Base-by-base conservation (phyloP, 2,113 vertebrate genomes). In the Copsychus sechellarum region DNA sequence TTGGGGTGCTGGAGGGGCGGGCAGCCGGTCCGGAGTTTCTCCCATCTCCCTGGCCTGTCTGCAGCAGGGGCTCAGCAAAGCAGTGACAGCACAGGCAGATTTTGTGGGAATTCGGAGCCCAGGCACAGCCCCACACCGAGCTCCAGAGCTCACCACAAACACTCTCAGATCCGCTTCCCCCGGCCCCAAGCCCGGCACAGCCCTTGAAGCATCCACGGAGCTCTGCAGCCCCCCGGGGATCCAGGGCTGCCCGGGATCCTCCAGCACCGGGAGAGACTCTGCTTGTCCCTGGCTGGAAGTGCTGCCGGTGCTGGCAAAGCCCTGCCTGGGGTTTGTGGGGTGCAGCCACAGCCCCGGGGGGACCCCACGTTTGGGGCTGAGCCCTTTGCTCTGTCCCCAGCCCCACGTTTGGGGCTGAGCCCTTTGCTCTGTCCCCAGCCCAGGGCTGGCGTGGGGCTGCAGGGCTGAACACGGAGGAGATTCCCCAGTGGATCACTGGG, bases 91-190 rank as follows among this genome's bases (percentile, higher is more conserved):
- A 33, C 8, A 9, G 79, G 29, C 45, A 38, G 50, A 14, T 22
- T 33, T 7, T 7, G 14, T 8, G 34, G 64, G 65, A 56, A 25
- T 69, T 36, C n/a, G 12, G 54, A 81, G 64, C 28, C 14, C 12
- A 36, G 36, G 42, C 45, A 38, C 65, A 62, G n/a, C 16, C 11
- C 45, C 50, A 10, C 17, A 9, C 10, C 0, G 0, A 67, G 28
- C 45, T 42, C 34, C 67, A 50, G 57, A 69, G 48, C 50, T 92
- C 78, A 20, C 19, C 66, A 53, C 50, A 28, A 88, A 28, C 33
- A 14, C 25, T 51, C n/a, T 14, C 33, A 71, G 60, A 14, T 18
- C 26, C 0, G 0, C 22, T 18, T 34, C 40, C 42, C 50, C 12
- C 5, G 8, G n/a, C 36, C 64, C 43, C 73, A 28, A 73, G 56